A percentile compares a stretch with the other conserved stretches of the same genome.
These are phyloP conservation scores for Rhineura floridana DNA, from an alignment of 2,113 vertebrate species.

Conservation along the genomic window DNA sequence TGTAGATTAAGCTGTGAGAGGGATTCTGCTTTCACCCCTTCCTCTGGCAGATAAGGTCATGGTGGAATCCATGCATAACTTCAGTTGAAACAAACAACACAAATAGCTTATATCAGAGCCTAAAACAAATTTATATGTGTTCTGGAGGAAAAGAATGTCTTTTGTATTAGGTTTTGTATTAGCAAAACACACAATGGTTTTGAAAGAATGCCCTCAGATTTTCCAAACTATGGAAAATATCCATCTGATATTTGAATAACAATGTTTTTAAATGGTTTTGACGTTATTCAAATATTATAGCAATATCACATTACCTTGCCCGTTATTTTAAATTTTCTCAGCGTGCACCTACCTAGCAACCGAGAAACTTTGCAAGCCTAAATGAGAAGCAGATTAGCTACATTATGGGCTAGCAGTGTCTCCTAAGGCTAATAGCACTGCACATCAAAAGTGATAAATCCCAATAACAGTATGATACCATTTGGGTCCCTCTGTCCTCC, in stretches of 20 bases:
- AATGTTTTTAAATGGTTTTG: neutral
- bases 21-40: conserved; percentile 10
- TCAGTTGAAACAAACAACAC: conserved; percentile 24
- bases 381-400: neutral
- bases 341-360: neutral
- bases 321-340: neutral
- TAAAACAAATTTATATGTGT: conserved; percentile 17
- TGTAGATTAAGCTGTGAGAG: conserved; percentile 8
- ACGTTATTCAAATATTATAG: neutral
- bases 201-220: neutral
- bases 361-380: neutral
- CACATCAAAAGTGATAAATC: neutral
- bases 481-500: neutral
- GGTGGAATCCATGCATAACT: neutral
- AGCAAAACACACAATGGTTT: neutral
- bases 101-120: conserved; percentile 16
- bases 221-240: neutral
- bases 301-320: neutral
- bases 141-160: neutral
- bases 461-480: neutral
- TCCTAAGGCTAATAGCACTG: neutral
- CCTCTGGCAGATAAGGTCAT: neutral
- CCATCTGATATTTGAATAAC: neutral
- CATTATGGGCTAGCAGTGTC: neutral
- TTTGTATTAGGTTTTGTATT: neutral